Evolutionary conservation across 2,113 vertebrate species (phyloP), one percentile per base, ranked within the genome.

Genomic region (Semicossyphus pulcher): DNA sequence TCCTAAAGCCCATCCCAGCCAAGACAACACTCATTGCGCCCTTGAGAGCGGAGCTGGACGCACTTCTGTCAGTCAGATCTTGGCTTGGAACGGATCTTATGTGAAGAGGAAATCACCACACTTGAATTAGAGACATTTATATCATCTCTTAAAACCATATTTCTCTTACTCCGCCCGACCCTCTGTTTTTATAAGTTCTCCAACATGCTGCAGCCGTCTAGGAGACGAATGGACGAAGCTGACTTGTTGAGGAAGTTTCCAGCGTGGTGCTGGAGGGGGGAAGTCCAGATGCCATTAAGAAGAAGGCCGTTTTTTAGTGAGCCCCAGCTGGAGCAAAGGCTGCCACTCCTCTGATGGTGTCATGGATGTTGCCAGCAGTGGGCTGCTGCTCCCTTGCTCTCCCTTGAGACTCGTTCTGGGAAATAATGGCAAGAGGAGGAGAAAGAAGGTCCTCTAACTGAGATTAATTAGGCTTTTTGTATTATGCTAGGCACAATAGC

Each of bases 381-480:
- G 79, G 60, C 80, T 77, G 72, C 88, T 76, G 84, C 85, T 85
- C 76, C 77, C 78, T 36, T 68, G 7, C 42, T 68, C 44, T 84
- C 85, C 86, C 84, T 73, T 10, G 91, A 87, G 89, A 89, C 76
- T 73, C 73, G 20, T 87, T 87, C 57, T 80, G 72, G 78, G 84
- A 68, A 87, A 87, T 88, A 92, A 90, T 85, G 72, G 81, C 83
- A 76, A 65, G 73, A 85, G 53, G 65, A 86, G 67, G 74, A 81
- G 78, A 84, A 84, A 71, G 78, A 87, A 88, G 68, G 81, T 86
- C 86, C 73, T 83, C 85, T 86, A 87, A 90, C 83, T 85, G 83
- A 89, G 80, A 92, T 92, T 91, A 92, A 92, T 92, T 89, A 85
- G 76, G 69, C 63, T 75, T 91, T 90, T 90, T 85, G 66, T 88